Base-by-base conservation (phyloP, 2,113 vertebrate genomes). In the Apeltes quadracus region DNA sequence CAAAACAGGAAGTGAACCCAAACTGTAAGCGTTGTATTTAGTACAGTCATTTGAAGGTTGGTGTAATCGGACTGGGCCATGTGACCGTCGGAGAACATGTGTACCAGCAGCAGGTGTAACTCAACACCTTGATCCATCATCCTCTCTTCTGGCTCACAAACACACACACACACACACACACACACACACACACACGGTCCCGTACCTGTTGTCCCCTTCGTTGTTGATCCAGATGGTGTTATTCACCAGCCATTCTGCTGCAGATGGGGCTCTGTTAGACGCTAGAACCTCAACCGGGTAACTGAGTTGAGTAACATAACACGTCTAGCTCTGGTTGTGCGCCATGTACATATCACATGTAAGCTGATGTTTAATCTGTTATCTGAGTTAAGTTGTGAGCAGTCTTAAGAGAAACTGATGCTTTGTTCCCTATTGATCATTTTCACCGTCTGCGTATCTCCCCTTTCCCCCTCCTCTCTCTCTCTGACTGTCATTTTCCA, bases 211-310 rank as follows among this genome's bases (percentile, higher is more conserved):
- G 27, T 76, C 72, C 72, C 79, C 67, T 79, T 76, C 58, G 18
- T 64, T 66, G 65, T 48, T 53, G 69, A 79, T 88, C 84, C 90
- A 89, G 91, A 88, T 88, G 86, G 78, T 84, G 73, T 83, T 87
- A 44, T 79, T 87, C 69, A 72, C 89, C 79, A 77, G 74, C 56
- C 79, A 76, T 68, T 75, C 75, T 78, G 66, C 81, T 84, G 76
- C 84, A 91, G 81, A 84, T 70, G 27, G 71, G 76, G 11, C 32
- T 3, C 69, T 29, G 67, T 59, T 43, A 48, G 56, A 73, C 39
- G 39, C 62, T 51, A n/a, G 25, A 79, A 66, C 57, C 48, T 7
- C 23, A 67, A 79, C 56, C 36, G 38, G 75, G 73, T 68, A 65
- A 41, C 41, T 61, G 55, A 10, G 46, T 75, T 70, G 78, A 54